Evolutionary conservation across 2,797 vertebrate genomes (phyloP).

Genomic region (Holocentrus rufus): DNA sequence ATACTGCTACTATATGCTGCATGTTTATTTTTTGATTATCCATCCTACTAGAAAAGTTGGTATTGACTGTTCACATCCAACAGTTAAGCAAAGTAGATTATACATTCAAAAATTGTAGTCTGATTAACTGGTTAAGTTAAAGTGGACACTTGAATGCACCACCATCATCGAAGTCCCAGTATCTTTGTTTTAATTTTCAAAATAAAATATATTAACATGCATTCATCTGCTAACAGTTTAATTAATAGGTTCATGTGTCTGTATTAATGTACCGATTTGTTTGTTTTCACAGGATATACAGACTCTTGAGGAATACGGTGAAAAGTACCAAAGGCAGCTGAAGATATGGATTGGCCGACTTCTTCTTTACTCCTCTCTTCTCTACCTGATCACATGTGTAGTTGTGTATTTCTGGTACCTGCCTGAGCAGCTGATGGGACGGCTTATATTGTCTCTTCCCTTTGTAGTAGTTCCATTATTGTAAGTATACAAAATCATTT

Average conservation of each 20-base stretch:
- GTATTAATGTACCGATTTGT: not conserved
- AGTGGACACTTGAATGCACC: not conserved
- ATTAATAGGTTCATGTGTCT: slow-evolving; percentile 2
- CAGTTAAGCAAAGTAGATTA: slow-evolving; percentile 7
- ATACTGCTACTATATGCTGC: slow-evolving; percentile 4
- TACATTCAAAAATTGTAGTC: not conserved
- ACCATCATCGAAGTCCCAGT: not conserved
- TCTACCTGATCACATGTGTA: slow-evolving; percentile 88
- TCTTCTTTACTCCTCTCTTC: slow-evolving; percentile 89
- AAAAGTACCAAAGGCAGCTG: slow-evolving; percentile 93
- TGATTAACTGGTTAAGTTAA: not conserved
- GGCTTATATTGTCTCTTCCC: slow-evolving; percentile 87
- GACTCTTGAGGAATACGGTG: slow-evolving; percentile 90
- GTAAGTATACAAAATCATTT: slow-evolving; percentile 84
- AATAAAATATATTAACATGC: too few relatives aligned
- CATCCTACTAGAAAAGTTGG: not conserved
- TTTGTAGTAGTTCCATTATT: slow-evolving; percentile 93
- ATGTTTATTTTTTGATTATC: not conserved
- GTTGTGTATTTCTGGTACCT: slow-evolving; percentile 95
- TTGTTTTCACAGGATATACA: slow-evolving; percentile 86
- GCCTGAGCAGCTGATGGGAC: slow-evolving; percentile 90
- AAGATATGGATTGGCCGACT: slow-evolving; percentile 94
- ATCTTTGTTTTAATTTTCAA: not conserved
- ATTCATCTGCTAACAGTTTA: not conserved
- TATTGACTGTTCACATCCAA: not conserved